These are phyloP conservation scores for Gephyroberyx darwinii DNA, from an alignment of 2,797 vertebrate species.

Conservation along the genomic window DNA sequence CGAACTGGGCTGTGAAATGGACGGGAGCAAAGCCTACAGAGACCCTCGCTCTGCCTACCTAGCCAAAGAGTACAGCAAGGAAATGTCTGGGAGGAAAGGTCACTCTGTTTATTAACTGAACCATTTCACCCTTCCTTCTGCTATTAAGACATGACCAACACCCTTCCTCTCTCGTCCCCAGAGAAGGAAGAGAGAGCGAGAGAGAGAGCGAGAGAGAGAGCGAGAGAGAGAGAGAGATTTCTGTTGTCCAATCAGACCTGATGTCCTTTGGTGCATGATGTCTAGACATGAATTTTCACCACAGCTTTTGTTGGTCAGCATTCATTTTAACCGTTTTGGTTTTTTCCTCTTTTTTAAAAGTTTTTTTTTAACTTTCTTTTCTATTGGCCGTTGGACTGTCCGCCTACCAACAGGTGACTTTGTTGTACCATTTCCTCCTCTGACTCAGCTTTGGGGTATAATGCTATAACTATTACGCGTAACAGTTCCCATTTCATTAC, in stretches of 20 bases:
- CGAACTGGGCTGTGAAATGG: no score
- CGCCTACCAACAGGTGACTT: not conserved
- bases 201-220: no score
- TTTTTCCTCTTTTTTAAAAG: no score
- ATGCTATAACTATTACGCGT: no score
- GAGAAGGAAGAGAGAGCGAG: conserved; percentile 4
- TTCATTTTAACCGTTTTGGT: not conserved
- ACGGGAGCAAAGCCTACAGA: not conserved
- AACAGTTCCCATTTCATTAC: no score
- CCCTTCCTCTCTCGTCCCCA: conserved; percentile 54
- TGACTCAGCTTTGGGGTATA: not conserved
- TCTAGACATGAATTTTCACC: no score
- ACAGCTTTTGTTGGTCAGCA: not conserved
- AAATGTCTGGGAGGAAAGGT: conserved; percentile 14
- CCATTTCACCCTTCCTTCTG: conserved; percentile 38
- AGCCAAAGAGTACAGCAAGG: conserved; percentile 19
- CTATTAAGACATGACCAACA: conserved; percentile 19
- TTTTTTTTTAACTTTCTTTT: not conserved
- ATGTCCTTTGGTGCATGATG: no score
- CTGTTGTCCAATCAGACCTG: no score
- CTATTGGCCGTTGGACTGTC: not conserved
- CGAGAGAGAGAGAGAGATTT: no score
- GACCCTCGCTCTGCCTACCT: not conserved
- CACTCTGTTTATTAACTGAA: conserved; percentile 22
- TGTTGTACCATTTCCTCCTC: not conserved